phyloP scores from a whole-genome alignment of 2,888 invertebrate species.

The Vannuccia rotundouncinata region DNA sequence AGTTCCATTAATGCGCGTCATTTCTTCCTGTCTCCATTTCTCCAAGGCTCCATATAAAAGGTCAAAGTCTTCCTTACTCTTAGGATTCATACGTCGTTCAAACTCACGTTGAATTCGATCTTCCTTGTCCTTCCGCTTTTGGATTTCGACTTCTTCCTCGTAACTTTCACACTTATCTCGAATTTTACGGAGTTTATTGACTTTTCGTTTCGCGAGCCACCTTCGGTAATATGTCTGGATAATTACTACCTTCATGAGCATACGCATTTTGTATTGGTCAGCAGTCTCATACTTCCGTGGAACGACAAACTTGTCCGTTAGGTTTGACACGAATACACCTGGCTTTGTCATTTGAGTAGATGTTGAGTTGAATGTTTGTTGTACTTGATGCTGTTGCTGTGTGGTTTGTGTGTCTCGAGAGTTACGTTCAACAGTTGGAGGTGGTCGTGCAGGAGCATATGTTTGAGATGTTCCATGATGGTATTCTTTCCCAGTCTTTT shows the following conservation, averaged over 20 bases:
- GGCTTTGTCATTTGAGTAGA: conserved; percentile 57
- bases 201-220: conserved; percentile 55
- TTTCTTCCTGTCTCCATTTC: conserved; percentile 53
- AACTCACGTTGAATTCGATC: conserved; percentile 53
- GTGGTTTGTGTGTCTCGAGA: conserved; percentile 57
- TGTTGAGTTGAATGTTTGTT: conserved; percentile 54
- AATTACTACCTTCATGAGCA: conserved; percentile 49
- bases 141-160: conserved; percentile 51
- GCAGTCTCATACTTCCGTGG: conserved; percentile 55
- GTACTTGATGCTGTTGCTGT: conserved; percentile 47
- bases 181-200: conserved; percentile 50
- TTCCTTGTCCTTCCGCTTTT: conserved; percentile 54
- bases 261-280: conserved; percentile 48
- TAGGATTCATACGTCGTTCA: conserved; percentile 55
- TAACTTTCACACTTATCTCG: conserved; percentile 50
- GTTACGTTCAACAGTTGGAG: conserved; percentile 45
- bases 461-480: conserved; percentile 79
- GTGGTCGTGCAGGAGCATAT: conserved; percentile 52
- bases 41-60: conserved; percentile 47
- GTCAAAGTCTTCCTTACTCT: conserved; percentile 56
- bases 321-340: conserved; percentile 53
- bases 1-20: conserved; percentile 51
- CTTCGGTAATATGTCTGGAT: conserved; percentile 56
- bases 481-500: conserved; percentile 66
- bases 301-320: conserved; percentile 50